These are phyloP conservation scores for Drosophila tsacasi DNA, from an alignment of 1,140 invertebrate species.

Conservation along the genomic window DNA sequence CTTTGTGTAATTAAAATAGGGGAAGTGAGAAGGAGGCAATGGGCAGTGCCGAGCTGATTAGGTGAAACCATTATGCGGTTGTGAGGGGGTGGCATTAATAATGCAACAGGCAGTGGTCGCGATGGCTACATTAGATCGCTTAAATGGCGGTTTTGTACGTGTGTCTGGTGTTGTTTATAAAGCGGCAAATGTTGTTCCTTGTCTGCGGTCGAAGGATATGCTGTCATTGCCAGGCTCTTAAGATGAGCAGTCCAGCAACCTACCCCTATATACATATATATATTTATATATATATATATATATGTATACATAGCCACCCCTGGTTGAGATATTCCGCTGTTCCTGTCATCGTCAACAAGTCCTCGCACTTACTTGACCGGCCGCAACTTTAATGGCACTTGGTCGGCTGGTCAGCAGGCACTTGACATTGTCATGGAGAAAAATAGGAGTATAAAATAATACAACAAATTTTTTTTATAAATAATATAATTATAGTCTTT, in stretches of 20 bases:
- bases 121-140: slow-evolving; percentile 55
- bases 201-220: slow-evolving; percentile 9
- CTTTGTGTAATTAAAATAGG: slow-evolving; percentile 36
- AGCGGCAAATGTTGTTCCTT: slow-evolving; percentile 41
- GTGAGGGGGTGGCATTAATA: slow-evolving; percentile 40
- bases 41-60: background rate
- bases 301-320: background rate
- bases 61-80: slow-evolving; percentile 14
- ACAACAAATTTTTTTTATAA: background rate
- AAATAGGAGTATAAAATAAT: background rate
- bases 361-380: slow-evolving; percentile 44
- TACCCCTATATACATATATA: background rate
- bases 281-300: background rate
- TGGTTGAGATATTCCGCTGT: slow-evolving; percentile 32
- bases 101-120: slow-evolving; percentile 33
- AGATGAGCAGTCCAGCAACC: slow-evolving; percentile 1
- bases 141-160: slow-evolving; percentile 46
- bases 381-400: slow-evolving; percentile 38
- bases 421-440: slow-evolving; percentile 15
- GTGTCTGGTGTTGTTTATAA: slow-evolving; percentile 47
- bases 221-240: slow-evolving; percentile 40
- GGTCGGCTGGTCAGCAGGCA: slow-evolving; percentile 22
- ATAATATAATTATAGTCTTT: accelerated
- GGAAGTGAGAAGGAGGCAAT: background rate
- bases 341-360: slow-evolving; percentile 55